Evolutionary conservation across 2,888 invertebrate genomes (phyloP).

Genomic region (Deladenus siricidicola): DNA sequence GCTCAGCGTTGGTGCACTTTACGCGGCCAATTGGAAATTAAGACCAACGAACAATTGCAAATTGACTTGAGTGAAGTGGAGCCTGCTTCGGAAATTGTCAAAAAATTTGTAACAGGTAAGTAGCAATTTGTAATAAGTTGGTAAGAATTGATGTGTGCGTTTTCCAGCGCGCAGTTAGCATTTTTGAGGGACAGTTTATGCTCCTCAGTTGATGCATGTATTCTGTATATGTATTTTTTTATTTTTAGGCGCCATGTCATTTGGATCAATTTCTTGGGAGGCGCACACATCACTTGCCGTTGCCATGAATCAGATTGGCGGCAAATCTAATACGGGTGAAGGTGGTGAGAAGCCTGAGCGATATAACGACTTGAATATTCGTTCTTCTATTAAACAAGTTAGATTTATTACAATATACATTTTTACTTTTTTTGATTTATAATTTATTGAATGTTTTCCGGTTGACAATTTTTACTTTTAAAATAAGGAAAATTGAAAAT

Average conservation of each 20-base stretch:
- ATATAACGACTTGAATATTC: constrained; percentile 68
- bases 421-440: not conserved
- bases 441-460: not conserved
- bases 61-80: constrained; percentile 81
- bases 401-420: too few species aligned
- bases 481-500: too few species aligned
- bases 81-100: constrained; percentile 85
- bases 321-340: constrained; percentile 97
- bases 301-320: constrained; percentile 93
- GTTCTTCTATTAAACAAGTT: constrained; percentile 92
- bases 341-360: constrained; percentile 69
- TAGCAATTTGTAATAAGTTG: not conserved
- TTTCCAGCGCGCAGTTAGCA: too few species aligned
- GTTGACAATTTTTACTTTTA: too few species aligned
- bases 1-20: constrained; percentile 66
- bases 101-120: constrained; percentile 75
- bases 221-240: too few species aligned
- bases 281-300: constrained; percentile 87
- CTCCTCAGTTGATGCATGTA: not conserved
- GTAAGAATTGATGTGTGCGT: too few species aligned
- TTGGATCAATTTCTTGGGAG: constrained; percentile 90
- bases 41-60: constrained; percentile 67
- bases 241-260: constrained; percentile 66
- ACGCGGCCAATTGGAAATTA: constrained; percentile 82
- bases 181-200: too few species aligned